Evolutionary conservation across 2,888 invertebrate species (phyloP), one percentile per base, ranked within the genome.

Genomic region (Drosophila nr. fundita): DNA sequence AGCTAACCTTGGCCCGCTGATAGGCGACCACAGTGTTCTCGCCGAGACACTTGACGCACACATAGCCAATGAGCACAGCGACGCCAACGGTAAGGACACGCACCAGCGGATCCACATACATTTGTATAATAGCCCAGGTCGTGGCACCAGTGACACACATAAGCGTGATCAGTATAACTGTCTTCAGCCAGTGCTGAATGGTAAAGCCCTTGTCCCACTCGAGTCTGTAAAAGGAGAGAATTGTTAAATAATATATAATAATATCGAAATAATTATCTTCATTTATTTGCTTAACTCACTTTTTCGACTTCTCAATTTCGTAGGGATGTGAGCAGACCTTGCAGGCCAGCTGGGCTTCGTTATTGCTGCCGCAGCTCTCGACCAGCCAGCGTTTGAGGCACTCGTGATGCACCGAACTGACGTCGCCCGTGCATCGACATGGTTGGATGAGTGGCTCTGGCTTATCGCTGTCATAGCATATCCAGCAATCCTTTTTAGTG

Each of bases 371-470:
- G 18, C 71, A 93, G 64, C 96, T 97, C 94, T 98, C 98, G 62
- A 98, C 96, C 1, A 98, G 95, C 98, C 98, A 98, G 74, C 97
- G 95, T 72, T 97, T 95, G 63, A 98, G 94, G 92, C 98, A 98
- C 92, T 98, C 97, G 92, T 98, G 97, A 93, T 98, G 98, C 58
- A 98, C 98, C 36, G 96, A 96, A 70, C 97, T 96, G n/a, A 98
- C 97, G 93, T 98, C 98, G 11, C 98, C 98, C 52, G 97, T 96
- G 92, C 98, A 98, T 66, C 96, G 96, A 90, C 98, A 98, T 15
- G 98, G 98, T 85, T 97, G 96, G 91, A 98, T 98, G 69, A 98
- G 94, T 2, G 97, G 96, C 90, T 98, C 98, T 27, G 94, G 93
- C 65, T 97, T 95, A 40, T 97, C 95, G 76, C 94, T 94, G 93